Percentiles rank a stretch among this genome's conserved stretches.
phyloP scores from a whole-genome alignment of 2,888 invertebrate species.

The Eulithis testata region DNA sequence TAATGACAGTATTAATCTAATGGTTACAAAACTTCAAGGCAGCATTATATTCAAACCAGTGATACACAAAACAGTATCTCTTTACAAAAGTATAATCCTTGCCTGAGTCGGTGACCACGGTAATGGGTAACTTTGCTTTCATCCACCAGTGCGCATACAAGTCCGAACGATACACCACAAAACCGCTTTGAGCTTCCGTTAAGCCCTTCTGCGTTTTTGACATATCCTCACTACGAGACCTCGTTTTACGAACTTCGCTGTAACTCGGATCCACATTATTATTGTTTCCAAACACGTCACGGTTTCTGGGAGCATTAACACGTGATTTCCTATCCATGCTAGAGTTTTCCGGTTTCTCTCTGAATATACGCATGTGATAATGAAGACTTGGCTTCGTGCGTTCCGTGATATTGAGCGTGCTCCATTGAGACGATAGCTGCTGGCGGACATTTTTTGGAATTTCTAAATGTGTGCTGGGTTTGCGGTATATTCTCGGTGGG shows the following conservation, averaged over 20 bases:
- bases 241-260: constrained; percentile 63
- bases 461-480: constrained; percentile 77
- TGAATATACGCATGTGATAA: constrained; percentile 81
- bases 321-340: constrained; percentile 62
- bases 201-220: constrained; percentile 76
- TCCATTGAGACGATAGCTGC: constrained; percentile 74
- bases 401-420: constrained; percentile 78
- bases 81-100: constrained; percentile 85
- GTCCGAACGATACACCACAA: constrained; percentile 90
- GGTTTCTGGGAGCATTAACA: constrained; percentile 64
- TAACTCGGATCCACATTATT: constrained; percentile 50
- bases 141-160: constrained; percentile 97
- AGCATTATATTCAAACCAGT: constrained; percentile 81
- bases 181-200: constrained; percentile 71
- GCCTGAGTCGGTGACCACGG: constrained; percentile 85
- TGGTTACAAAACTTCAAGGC: constrained; percentile 83
- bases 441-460: constrained; percentile 78
- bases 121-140: constrained; percentile 91
- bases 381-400: constrained; percentile 78
- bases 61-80: constrained; percentile 82
- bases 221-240: constrained; percentile 78
- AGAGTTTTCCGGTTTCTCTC: constrained; percentile 62
- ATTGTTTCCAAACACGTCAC: constrained; percentile 63
- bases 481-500: constrained; percentile 76
- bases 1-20: constrained; percentile 79